A percentile compares a stretch with the other conserved stretches of the same genome.
These are phyloP conservation scores for Hyperopisus bebe DNA, from an alignment of 2,113 vertebrate species.

Conservation along the genomic window DNA sequence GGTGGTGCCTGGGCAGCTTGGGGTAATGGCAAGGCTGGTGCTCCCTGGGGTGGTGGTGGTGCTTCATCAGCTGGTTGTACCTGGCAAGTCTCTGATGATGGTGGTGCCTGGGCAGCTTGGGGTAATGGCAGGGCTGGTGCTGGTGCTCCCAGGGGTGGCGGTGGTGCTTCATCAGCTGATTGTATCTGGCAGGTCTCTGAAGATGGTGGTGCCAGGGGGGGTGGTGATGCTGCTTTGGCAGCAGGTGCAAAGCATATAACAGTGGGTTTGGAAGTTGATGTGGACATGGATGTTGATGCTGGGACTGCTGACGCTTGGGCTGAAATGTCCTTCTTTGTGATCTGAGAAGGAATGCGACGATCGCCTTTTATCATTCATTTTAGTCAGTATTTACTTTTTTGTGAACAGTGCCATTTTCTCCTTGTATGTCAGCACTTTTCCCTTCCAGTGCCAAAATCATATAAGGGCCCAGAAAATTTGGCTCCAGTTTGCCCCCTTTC, in stretches of 20 bases:
- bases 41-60: background rate
- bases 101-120: background rate
- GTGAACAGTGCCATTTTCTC: no score
- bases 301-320: background rate
- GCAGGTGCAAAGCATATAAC: background rate
- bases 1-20: background rate
- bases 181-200: background rate
- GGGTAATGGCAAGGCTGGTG: background rate
- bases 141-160: background rate
- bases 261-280: background rate
- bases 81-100: background rate
- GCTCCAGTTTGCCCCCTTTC: slow-evolving; percentile 21
- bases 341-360: background rate
- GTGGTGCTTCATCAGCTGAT: background rate
- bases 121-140: background rate
- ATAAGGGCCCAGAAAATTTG: slow-evolving; percentile 11
- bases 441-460: no score
- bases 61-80: background rate
- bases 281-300: background rate
- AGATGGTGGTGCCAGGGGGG: background rate
- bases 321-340: background rate
- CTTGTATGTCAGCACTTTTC: no score
- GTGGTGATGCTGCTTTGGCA: background rate
- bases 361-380: no score
- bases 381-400: no score